Evolutionary conservation across 92 coral and sea anemone genomes (phyloP), one percentile per base, ranked within the genome.

Genomic region (Montipora capitata): DNA sequence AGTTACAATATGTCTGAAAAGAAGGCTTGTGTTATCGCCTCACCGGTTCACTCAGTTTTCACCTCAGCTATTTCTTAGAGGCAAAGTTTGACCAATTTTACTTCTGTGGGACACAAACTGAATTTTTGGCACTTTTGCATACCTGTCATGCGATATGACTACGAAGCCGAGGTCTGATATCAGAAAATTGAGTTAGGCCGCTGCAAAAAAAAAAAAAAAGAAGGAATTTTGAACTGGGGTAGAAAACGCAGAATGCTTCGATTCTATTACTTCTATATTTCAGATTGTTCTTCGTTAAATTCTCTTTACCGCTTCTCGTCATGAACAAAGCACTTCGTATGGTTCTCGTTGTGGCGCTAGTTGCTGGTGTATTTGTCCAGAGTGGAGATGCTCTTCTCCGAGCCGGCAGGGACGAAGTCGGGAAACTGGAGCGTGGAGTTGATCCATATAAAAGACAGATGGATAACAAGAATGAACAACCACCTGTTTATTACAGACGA

Each of bases 291-390:
- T 7, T 62, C 54, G 43, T 18, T 13, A 44, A 57, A 17, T 64
- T n/a, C 6, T 35, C 13, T n/a, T 11, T 3, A n/a, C 43, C 8
- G 7, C 61, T 54, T 49, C 59, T 72, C 52, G 74, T 39, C 80
- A 83, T 73, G 88, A 14, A 18, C 72, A 72, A 72, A 73, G 72
- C 88, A 59, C 74, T 83, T 72, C 62, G 73, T 49, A 49, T 72
- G 3, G 62, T 83, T 20, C 73, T 83, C 14, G 20, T 83, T 27
- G 15, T 83, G 9, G 5, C 18, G 14, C 39, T 83, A 2, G 51
- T 73, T 9, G 59, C 81, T 15, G 81, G 49, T 39, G 73, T 54
- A 6, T 72, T 18, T 18, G 56, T 64, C 3, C 49, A 59, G 49
- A 70, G 14, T 52, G 74, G 77, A 43, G 64, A 61, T 9, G 81